Percentiles rank a stretch among this genome's conserved stretches.
phyloP scores from a whole-genome alignment of 2,113 vertebrate genomes.

The Zingel zingel region DNA sequence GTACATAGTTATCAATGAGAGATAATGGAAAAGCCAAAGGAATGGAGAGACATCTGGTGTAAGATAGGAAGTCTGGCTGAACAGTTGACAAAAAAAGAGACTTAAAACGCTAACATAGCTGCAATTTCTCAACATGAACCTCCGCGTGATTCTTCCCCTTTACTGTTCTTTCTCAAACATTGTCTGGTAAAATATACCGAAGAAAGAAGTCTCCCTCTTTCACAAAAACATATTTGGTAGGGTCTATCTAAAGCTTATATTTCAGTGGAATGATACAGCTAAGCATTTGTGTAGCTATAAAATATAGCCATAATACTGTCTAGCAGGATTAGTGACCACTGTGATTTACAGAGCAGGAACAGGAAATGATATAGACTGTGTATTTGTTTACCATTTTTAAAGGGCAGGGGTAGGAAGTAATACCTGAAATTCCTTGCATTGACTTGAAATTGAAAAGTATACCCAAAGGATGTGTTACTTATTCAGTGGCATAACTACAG shows the following conservation, averaged over 20 bases:
- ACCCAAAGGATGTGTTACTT: background rate
- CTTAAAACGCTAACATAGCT: conserved; percentile 1
- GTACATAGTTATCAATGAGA: background rate
- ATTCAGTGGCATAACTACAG: background rate
- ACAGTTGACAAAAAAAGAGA: conserved; percentile 22
- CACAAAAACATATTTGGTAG: background rate
- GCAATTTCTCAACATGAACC: background rate
- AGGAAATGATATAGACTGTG: background rate
- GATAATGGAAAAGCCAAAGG: conserved; percentile 21
- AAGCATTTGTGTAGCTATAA: background rate
- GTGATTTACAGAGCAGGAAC: conserved; percentile 28
- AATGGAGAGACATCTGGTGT: background rate
- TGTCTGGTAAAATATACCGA: background rate
- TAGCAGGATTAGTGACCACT: conserved; percentile 12
- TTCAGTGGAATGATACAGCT: background rate
- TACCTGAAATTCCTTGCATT: conserved; percentile 1
- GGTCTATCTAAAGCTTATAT: background rate
- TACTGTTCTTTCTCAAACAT: background rate
- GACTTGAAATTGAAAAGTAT: background rate
- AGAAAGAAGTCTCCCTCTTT: conserved; percentile 1
- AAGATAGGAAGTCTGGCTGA: conserved; percentile 27
- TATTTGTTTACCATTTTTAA: background rate
- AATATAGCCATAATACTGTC: conserved; percentile 3
- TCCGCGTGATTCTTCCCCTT: conserved; percentile 5
- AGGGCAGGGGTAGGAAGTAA: conserved; percentile 7